Evolutionary conservation across 2,113 vertebrate genomes (phyloP).

Genomic region (Mustelus asterias): DNA sequence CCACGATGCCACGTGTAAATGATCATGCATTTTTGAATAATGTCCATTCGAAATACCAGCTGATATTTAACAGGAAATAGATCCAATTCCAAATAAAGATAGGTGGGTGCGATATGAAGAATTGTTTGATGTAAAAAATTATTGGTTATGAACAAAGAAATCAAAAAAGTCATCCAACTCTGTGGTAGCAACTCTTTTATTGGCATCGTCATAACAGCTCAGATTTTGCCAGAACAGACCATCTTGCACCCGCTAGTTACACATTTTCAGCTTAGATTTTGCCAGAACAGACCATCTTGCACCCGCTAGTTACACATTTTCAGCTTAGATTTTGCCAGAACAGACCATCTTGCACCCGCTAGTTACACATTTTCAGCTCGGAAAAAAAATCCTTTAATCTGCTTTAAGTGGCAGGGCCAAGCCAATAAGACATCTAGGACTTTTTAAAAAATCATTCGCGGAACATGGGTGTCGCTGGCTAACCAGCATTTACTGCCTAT

Average conservation of each 20-base stretch:
- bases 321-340: neutral
- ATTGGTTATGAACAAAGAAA: neutral
- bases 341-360: neutral
- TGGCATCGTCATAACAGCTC: neutral
- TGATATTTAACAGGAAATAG: neutral
- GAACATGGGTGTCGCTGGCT: no score
- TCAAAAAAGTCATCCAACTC: neutral
- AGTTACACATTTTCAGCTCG: neutral
- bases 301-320: neutral
- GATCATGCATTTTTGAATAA: neutral
- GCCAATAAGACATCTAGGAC: neutral
- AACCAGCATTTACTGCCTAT: no score
- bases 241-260: neutral
- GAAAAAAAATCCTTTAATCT: neutral
- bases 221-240: neutral
- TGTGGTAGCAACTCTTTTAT: neutral
- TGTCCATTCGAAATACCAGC: neutral
- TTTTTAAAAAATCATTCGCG: no score
- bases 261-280: neutral
- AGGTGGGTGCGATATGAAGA: neutral
- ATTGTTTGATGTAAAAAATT: neutral
- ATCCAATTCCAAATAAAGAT: neutral
- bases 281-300: neutral
- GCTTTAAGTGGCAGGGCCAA: neutral
- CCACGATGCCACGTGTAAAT: neutral